A percentile compares a stretch with the other conserved stretches of the same genome.
Evolutionary conservation across 2,888 invertebrate species (phyloP).

Genomic region (Sympetrum striolatum): DNA sequence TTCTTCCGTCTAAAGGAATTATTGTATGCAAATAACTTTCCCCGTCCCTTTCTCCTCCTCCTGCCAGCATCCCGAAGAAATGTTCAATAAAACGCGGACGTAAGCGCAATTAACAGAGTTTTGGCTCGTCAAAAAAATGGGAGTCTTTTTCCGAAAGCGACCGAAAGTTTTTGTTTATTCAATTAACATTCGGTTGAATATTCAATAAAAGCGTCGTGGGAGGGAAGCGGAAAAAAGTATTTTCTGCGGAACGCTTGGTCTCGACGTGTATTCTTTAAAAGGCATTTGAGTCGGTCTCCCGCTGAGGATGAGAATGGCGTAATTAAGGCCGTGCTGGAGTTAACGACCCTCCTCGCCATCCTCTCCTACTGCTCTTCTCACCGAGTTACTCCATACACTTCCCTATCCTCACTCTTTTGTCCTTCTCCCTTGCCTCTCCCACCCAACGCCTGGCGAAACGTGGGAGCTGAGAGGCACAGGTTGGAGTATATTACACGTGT

Average conservation of each 20-base stretch:
- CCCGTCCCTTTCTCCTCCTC: background rate
- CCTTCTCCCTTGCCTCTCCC: background rate
- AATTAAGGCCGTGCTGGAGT: conserved; percentile 37
- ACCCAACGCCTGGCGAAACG: background rate
- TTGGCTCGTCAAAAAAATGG: background rate
- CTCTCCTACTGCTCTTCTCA: background rate
- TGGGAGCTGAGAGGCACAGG: background rate
- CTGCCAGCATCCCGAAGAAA: background rate
- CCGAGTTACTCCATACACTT: background rate
- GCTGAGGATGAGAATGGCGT: conserved; percentile 34
- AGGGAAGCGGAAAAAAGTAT: conserved; percentile 10
- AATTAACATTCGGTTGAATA: conserved; percentile 42
- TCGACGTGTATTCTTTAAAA: conserved; percentile 22
- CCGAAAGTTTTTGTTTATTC: background rate
- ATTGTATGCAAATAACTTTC: background rate
- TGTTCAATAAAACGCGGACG: conserved; percentile 21
- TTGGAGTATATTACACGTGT: background rate
- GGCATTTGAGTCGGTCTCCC: conserved; percentile 13
- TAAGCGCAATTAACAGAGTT: conserved; percentile 27
- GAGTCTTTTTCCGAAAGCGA: background rate
- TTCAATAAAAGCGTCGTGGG: background rate
- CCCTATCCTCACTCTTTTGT: background rate
- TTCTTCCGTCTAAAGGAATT: background rate
- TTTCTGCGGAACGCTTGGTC: background rate
- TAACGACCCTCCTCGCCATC: conserved; percentile 5